Percentiles rank a stretch among this genome's conserved stretches.
Conservation (phyloP, 2,113 vertebrate genomes). For the Hemiscyllium ocellatum region DNA sequence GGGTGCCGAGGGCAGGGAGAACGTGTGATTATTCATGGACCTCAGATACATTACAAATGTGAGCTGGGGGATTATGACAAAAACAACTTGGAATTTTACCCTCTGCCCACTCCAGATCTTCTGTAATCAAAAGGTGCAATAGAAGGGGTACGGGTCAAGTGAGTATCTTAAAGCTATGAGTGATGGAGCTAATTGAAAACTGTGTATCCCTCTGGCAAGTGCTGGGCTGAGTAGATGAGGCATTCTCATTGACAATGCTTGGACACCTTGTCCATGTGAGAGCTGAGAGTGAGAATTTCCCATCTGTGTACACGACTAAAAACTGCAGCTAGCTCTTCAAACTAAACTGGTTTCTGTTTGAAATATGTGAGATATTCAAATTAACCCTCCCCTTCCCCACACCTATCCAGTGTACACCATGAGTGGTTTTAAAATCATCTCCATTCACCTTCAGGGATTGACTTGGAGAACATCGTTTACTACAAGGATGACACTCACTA, state of each 20-base stretch:
- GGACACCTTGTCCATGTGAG: background rate
- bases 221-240: background rate
- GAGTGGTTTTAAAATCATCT: too few relatives aligned
- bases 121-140: background rate
- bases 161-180: background rate
- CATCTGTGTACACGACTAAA: too few relatives aligned
- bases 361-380: background rate
- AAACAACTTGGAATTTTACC: background rate
- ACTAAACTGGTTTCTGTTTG: background rate
- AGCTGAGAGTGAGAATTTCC: background rate
- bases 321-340: background rate
- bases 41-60: background rate
- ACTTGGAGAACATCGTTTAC: conserved; percentile 94
- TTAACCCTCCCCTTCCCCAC: too few relatives aligned
- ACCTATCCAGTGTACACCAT: background rate
- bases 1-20: background rate
- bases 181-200: background rate
- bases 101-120: background rate
- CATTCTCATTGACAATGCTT: background rate
- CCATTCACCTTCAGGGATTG: conserved; percentile 65
- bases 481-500: conserved; percentile 96
- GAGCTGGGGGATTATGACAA: background rate
- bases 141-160: background rate
- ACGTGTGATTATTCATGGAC: background rate
- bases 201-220: background rate